phyloP scores from a whole-genome alignment of 2,797 vertebrate genomes.

The Steatocranus sp. region DNA sequence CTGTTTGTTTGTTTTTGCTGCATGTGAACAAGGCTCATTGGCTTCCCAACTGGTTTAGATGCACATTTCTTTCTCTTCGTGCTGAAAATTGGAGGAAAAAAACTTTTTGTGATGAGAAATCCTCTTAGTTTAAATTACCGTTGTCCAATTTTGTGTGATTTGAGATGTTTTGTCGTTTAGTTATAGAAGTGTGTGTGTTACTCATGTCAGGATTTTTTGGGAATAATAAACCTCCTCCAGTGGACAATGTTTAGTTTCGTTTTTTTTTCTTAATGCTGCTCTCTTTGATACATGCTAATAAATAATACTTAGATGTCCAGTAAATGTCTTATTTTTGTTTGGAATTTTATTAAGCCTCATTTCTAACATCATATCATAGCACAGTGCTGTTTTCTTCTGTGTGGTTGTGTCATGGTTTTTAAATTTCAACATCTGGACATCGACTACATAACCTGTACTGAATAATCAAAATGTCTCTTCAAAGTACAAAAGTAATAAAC shows the following conservation, averaged over 20 bases:
- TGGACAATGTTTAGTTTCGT: neutral
- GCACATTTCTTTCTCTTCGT: neutral
- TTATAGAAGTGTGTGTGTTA: neutral
- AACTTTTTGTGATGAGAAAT: neutral
- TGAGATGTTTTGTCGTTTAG: neutral
- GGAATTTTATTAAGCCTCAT: neutral
- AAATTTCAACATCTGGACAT: neutral
- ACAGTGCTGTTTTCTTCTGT: neutral
- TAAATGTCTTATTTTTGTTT: neutral
- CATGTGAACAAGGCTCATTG: rapidly evolving
- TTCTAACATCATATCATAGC: neutral
- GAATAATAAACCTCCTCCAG: neutral
- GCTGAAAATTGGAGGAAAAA: neutral
- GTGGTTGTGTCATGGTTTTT: neutral
- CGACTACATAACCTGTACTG: neutral
- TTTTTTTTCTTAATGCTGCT: neutral
- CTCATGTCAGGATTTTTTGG: neutral
- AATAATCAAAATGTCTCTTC: neutral
- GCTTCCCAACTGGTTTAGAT: rapidly evolving
- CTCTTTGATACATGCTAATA: neutral
- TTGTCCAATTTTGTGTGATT: neutral
- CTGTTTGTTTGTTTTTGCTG: neutral
- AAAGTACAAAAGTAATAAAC: neutral
- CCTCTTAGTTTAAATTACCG: neutral
- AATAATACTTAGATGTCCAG: neutral